phyloP scores from a whole-genome alignment of 2,113 vertebrate species.

The Vulpes vulpes region DNA sequence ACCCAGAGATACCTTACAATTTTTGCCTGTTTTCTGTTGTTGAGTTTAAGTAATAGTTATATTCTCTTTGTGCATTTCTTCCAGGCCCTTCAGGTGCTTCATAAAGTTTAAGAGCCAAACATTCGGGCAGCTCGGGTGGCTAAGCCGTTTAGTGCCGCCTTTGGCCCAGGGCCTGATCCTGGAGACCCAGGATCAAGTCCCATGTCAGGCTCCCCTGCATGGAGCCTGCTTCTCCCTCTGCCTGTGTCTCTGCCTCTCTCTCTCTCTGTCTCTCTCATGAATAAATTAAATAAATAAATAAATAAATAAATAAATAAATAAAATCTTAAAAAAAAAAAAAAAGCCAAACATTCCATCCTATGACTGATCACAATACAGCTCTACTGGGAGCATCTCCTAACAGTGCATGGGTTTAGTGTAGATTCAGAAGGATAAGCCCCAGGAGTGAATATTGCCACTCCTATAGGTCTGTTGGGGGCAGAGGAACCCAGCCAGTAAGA shows the following conservation, averaged over 20 bases:
- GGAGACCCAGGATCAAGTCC: too few species aligned
- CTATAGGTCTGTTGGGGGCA: background rate
- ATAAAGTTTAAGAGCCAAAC: background rate
- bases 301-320: too few species aligned
- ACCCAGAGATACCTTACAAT: background rate
- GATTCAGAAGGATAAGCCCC: background rate
- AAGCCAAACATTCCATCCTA: background rate
- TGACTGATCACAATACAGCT: background rate
- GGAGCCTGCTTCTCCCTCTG: too few species aligned
- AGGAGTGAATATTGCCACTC: background rate
- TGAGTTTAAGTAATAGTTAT: conserved; percentile 1
- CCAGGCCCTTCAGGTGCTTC: background rate
- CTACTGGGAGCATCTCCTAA: background rate
- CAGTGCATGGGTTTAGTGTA: background rate
- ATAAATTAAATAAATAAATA: too few species aligned
- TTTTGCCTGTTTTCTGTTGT: background rate
- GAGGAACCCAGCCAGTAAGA: background rate
- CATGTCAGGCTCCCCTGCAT: too few species aligned
- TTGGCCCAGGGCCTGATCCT: too few species aligned
- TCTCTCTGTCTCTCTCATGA: too few species aligned
- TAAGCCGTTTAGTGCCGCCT: too few species aligned
- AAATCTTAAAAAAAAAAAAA: background rate
- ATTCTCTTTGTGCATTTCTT: conserved; percentile 22
- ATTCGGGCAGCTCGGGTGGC: too few species aligned
- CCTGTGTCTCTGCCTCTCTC: too few species aligned